Evolutionary conservation across 2,113 vertebrate species (phyloP).

Genomic region (Reinhardtius hippoglossoides): DNA sequence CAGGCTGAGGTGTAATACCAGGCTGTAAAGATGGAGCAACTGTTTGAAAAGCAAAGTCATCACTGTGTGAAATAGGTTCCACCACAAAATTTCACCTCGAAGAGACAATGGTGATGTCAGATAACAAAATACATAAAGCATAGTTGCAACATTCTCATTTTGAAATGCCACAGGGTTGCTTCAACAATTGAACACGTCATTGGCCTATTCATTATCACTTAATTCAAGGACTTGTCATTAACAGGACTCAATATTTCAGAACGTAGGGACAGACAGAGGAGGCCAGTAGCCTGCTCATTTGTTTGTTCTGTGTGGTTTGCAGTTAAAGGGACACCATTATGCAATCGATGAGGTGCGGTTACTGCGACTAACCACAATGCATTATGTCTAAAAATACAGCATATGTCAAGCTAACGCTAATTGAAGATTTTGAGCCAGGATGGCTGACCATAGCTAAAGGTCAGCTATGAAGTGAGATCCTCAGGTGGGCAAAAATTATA

Average conservation of each 20-base stretch:
- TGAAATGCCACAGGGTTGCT: neutral
- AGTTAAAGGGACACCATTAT: constrained; percentile 11
- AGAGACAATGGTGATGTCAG: constrained; percentile 7
- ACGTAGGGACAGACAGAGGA: neutral
- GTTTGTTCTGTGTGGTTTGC: constrained; percentile 15
- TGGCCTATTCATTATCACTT: neutral
- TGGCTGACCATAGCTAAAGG: constrained; percentile 40
- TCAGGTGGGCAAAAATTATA: constrained; percentile 9
- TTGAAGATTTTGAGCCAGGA: constrained; percentile 29
- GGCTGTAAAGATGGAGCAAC: constrained; percentile 22
- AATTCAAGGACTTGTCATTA: neutral
- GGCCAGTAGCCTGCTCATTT: constrained; percentile 6
- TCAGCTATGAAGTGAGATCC: constrained; percentile 46
- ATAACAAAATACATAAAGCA: neutral
- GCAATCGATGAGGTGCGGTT: constrained; percentile 12
- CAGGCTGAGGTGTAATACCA: constrained; percentile 43
- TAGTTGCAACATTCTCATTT: neutral
- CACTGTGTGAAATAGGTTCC: constrained; percentile 48
- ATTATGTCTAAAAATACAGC: constrained; percentile 42
- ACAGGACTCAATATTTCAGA: neutral
- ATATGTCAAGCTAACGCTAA: constrained; percentile 23
- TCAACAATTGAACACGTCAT: neutral
- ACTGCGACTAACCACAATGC: constrained; percentile 29
- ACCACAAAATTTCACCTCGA: constrained; percentile 25
- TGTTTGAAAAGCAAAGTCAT: constrained; percentile 19